Evolutionary conservation across 1,140 invertebrate genomes (phyloP).

Genomic region (Pseudobourletiella spinata): DNA sequence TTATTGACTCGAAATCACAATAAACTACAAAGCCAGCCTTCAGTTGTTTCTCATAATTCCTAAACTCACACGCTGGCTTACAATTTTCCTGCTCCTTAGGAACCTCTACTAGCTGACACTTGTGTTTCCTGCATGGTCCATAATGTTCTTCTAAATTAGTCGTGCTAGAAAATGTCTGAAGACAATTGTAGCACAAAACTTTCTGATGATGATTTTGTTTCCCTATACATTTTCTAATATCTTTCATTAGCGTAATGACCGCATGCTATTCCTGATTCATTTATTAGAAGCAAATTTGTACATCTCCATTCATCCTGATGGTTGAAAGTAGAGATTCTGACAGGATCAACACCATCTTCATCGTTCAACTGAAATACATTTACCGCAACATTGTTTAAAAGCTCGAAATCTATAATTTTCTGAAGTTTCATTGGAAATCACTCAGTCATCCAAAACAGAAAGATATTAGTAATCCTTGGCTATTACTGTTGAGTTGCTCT

Average conservation of each 20-base stretch:
- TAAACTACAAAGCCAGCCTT: background rate
- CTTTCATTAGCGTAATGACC: slow-evolving; percentile 8
- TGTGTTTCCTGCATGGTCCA: background rate
- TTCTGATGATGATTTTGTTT: background rate
- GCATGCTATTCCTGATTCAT: background rate
- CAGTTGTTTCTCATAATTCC: slow-evolving; percentile 1
- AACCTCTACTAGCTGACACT: slow-evolving; percentile 2
- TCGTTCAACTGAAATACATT: slow-evolving; percentile 3
- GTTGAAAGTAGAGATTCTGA: background rate
- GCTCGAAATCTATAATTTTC: too few relatives aligned
- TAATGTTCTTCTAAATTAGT: background rate
- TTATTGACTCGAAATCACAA: slow-evolving; percentile 2
- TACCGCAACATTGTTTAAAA: slow-evolving; percentile 3
- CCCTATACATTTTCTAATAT: slow-evolving; percentile 3
- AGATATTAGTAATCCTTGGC: too few relatives aligned
- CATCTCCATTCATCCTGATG: background rate
- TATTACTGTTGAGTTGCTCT: too few relatives aligned
- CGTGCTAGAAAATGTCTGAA: background rate
- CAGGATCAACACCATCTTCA: background rate
- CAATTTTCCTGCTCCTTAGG: background rate
- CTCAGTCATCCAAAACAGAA: too few relatives aligned
- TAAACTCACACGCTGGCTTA: slow-evolving; percentile 6
- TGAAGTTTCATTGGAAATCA: too few relatives aligned
- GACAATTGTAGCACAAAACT: slow-evolving; percentile 16
- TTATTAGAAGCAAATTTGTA: slow-evolving; percentile 3